Base-by-base conservation (phyloP, 2,113 vertebrate genomes). In the Tamias sibiricus region DNA sequence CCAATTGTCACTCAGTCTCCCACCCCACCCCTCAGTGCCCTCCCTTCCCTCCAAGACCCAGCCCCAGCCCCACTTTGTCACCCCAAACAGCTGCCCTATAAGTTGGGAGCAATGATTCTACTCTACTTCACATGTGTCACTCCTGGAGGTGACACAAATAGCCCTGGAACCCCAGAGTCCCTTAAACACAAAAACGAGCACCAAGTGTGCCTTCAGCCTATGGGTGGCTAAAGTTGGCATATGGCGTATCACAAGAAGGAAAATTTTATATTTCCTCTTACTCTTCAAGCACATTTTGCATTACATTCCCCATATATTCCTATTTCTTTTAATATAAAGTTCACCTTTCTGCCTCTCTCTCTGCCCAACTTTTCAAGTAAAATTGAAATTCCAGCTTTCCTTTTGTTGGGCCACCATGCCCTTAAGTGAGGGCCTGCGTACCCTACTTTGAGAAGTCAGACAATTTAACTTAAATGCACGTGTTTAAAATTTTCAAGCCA, bases 241-340 rank as follows among this genome's bases (percentile, higher is more conserved):
- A 9, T 9, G 40, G 40, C 8, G 0, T 62, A 13, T 12, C 0
- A 3, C 37, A 57, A 32, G 47, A 44, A 62, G 35, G 16, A 47
- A 76, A 47, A 54, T 14, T 80, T 44, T 30, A 22, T 71, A 3
- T 57, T 86, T 92, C 44, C 16, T 90, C 0, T 66, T 93, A 66
- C 12, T 74, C 40, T 72, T 57, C 62, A 68, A 59, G 64, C 32
- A 35, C 66, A 44, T 32, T 66, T 94, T 85, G 30, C n/a, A 40
- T 88, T 47, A 28, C 59, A 57, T 3, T 79, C 42, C 10, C n/a
- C 5, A 4, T 49, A 62, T 20, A 16, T 93, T 49, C 24, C 0
- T 84, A 42, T 76, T 92, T 91, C 26, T 75, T 91, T 93, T 75
- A 44, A 66, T 87, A n/a, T 54, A 84, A 75, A 94, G 87, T 35